phyloP scores from a whole-genome alignment of 2,797 vertebrate species.

The Hoplostethus mediterraneus region DNA sequence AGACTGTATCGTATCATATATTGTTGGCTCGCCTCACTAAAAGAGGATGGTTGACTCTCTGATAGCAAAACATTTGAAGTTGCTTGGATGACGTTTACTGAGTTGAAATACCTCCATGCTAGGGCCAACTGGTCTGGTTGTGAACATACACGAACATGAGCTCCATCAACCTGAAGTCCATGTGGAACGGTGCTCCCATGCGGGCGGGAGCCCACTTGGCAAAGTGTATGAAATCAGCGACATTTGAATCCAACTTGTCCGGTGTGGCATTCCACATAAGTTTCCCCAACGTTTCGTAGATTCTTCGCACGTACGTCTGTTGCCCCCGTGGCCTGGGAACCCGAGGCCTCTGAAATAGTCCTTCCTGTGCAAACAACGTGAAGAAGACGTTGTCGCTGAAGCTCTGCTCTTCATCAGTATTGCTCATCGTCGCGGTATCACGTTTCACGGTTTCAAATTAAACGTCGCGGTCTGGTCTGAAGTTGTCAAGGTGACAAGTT shows the following conservation, averaged over 20 bases:
- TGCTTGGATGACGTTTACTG: neutral
- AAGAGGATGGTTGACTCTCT: too few species aligned
- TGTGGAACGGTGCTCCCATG: constrained; percentile 57
- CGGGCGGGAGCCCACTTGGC: constrained; percentile 60
- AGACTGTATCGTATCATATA: neutral
- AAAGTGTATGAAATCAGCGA: constrained; percentile 72
- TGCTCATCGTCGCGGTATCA: neutral
- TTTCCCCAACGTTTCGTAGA: constrained; percentile 67
- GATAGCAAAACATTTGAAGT: too few species aligned
- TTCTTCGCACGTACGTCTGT: constrained; percentile 66
- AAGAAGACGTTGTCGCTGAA: constrained; percentile 61
- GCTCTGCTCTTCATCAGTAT: neutral
- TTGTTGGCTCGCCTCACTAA: too few species aligned
- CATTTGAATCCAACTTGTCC: constrained; percentile 64
- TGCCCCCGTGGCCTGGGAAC: constrained; percentile 64
- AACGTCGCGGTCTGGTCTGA: neutral
- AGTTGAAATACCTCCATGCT: constrained; percentile 67
- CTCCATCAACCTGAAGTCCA: constrained; percentile 73
- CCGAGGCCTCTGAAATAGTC: constrained; percentile 52
- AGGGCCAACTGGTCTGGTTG: constrained; percentile 66
- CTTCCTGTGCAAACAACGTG: constrained; percentile 58
- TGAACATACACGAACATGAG: constrained; percentile 54
- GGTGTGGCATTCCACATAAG: constrained; percentile 48
- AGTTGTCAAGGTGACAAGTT: neutral
- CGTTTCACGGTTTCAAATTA: too few species aligned